phyloP scores from a whole-genome alignment of 1,140 invertebrate species.

The Steinernema feltiae region DNA sequence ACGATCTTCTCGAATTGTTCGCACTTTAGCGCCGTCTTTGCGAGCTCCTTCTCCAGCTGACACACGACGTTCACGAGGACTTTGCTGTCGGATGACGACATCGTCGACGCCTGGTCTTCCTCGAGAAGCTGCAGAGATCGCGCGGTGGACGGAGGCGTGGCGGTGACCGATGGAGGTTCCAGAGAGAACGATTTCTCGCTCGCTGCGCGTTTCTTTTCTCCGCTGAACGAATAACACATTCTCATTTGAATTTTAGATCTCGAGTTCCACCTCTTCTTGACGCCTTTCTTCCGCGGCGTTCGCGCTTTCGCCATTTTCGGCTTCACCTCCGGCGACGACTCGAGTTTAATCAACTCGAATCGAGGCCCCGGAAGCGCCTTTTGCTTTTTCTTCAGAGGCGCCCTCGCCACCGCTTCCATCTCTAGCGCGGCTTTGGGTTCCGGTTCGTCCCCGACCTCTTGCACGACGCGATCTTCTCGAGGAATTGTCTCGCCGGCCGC shows the following conservation, averaged over 20 bases:
- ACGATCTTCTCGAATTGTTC: constrained; percentile 23
- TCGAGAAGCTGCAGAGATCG: constrained; percentile 9
- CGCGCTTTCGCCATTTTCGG: constrained; percentile 14
- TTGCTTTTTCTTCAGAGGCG: constrained; percentile 12
- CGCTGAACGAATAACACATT: not conserved
- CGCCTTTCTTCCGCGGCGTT: not conserved
- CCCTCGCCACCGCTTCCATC: not conserved
- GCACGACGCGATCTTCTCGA: constrained; percentile 17
- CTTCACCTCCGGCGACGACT: constrained; percentile 15
- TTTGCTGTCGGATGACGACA: constrained; percentile 11
- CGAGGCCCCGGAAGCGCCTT: constrained; percentile 10
- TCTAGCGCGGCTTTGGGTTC: not conserved
- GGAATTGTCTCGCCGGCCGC: constrained; percentile 9
- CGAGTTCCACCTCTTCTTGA: constrained; percentile 11
- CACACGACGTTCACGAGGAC: constrained; percentile 19
- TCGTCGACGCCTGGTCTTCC: not conserved
- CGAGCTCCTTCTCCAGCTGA: constrained; percentile 26
- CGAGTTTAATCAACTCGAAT: constrained; percentile 5
- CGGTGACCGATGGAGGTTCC: constrained; percentile 12
- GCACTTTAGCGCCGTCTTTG: constrained; percentile 15
- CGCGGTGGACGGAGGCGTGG: constrained; percentile 4
- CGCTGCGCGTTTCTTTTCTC: constrained; percentile 13
- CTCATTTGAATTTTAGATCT: not conserved
- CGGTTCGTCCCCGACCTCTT: not conserved
- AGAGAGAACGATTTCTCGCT: not conserved